Evolutionary conservation across 2,797 vertebrate genomes (phyloP), one percentile per base, ranked within the genome.

Genomic region (Danio choprae): DNA sequence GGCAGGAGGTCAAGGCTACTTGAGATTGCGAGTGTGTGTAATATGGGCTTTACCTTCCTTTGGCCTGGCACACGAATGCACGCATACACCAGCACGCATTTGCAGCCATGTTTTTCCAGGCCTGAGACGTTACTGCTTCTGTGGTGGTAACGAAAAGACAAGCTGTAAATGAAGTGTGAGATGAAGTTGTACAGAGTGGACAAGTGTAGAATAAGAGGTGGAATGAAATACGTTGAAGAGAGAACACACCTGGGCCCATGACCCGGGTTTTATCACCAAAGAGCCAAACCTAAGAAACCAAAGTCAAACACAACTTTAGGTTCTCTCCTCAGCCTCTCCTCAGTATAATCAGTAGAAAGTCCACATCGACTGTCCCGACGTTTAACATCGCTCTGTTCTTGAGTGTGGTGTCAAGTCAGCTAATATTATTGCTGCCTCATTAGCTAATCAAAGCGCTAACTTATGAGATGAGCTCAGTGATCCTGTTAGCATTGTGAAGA

Each of bases 391-490:
- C 58, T 51, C 83, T 81, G 73, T 64, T 69, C 80, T 77, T 63
- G 59, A 86, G 79, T 81, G 58, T 53, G 7, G 40, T 81, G 81
- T 87, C 83, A 87, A 64, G 73, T 86, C 85, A 89, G 88, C 87
- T 87, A 84, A 53, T 53, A 60, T 84, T 79, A 84, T 82, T 56
- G 46, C 46, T 1, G 59, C 74, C 84, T 88, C 87, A 84, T 90
- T 89, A 87, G 83, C 85, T 88, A 88, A 91, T 91, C 89, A 89
- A 88, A 89, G 60, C 48, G 62, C 73, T 81, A 86, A 78, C 83
- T 84, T 82, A 69, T 81, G 81, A 86, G 7, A 38, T 77, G 71
- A 87, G 85, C 41, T 82, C 85, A 87, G 83, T 81, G 11, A 20
- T 77, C 85, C 87, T 85, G 87, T 82, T 87, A 87, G 16, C 85